A percentile compares a stretch with the other conserved stretches of the same genome.
Evolutionary conservation across 2,113 vertebrate species (phyloP).

Genomic region (Mesitornis unicolor): DNA sequence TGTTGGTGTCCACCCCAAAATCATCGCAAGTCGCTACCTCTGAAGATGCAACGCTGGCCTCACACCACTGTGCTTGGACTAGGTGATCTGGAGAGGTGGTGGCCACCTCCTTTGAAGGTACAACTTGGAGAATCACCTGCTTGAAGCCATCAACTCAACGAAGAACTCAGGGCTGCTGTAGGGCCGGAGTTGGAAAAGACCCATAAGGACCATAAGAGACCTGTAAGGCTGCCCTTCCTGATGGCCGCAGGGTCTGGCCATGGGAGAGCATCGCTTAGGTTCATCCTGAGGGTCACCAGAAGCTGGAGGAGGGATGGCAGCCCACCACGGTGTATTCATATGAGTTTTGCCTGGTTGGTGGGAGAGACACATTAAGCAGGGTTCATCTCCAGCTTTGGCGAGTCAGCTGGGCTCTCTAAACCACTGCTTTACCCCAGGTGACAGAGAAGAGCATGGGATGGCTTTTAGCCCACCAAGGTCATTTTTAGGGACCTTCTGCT

Average conservation of each 20-base stretch:
- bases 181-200: background rate
- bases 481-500: background rate
- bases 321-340: fast-evolving
- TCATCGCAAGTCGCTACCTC: background rate
- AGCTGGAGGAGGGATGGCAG: background rate
- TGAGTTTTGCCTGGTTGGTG: background rate
- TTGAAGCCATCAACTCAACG: background rate
- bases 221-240: background rate
- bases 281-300: background rate
- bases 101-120: background rate
- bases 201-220: background rate
- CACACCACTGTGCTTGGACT: fast-evolving
- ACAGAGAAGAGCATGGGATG: fast-evolving
- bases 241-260: fast-evolving
- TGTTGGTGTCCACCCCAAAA: background rate
- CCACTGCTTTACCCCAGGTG: background rate
- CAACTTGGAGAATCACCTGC: background rate
- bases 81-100: background rate
- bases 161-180: background rate
- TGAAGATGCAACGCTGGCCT: background rate
- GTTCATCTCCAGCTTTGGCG: background rate
- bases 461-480: background rate
- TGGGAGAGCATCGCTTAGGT: background rate
- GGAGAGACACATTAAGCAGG: background rate
- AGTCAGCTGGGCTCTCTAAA: background rate